Conservation (phyloP, 2,113 vertebrate genomes). For the Festucalex cinctus region DNA sequence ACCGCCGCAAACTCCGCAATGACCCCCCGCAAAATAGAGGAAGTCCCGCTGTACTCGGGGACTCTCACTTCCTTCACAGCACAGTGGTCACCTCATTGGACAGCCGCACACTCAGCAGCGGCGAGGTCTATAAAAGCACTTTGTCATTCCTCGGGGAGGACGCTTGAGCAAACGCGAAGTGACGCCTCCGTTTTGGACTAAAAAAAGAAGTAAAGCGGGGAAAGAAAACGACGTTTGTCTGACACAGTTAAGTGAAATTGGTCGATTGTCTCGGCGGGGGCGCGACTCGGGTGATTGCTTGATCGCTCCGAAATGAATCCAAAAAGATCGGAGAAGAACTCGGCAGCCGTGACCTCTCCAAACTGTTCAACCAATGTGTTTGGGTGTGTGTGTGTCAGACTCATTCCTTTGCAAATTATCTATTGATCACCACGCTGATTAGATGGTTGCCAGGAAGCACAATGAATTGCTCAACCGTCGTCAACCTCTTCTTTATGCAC, state of each 20-base stretch:
- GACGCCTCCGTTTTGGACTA: slow-evolving; percentile 36
- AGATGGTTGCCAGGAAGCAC: background rate
- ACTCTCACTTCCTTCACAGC: slow-evolving; percentile 49
- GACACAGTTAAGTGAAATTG: slow-evolving; percentile 29
- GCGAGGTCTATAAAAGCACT: slow-evolving; percentile 58
- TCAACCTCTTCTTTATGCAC: too few species aligned
- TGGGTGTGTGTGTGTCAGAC: too few species aligned
- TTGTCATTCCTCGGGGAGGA: slow-evolving; percentile 44
- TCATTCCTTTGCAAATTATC: background rate
- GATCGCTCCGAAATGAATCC: slow-evolving; percentile 16
- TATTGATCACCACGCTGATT: background rate
- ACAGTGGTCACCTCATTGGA: slow-evolving; percentile 35
- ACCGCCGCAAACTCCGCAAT: slow-evolving; percentile 5
- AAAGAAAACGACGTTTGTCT: slow-evolving; percentile 27
- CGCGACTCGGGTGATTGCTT: background rate
- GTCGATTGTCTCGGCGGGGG: background rate
- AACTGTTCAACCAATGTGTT: background rate
- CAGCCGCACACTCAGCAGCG: slow-evolving; percentile 42
- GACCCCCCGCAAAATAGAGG: slow-evolving; percentile 35
- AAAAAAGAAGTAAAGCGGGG: background rate
- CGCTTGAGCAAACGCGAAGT: slow-evolving; percentile 51
- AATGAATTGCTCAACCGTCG: too few species aligned
- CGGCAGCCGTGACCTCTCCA: background rate
- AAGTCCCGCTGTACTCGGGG: slow-evolving; percentile 39
- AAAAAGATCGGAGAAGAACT: slow-evolving; percentile 15